Evolutionary conservation across 2,113 vertebrate species (phyloP).

Genomic region (Onychostoma macrolepis): DNA sequence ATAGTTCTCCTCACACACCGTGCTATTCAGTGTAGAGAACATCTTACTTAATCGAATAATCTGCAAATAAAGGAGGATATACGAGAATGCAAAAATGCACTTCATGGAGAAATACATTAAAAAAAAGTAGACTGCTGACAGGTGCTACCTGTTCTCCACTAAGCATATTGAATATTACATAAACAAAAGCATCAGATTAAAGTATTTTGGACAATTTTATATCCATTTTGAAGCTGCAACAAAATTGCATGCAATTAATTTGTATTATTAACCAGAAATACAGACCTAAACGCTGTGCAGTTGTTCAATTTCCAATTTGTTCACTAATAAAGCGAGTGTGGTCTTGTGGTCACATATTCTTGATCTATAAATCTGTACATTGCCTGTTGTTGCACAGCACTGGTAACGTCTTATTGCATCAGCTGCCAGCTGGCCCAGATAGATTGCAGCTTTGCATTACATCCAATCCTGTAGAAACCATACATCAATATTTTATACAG

Average conservation of each 20-base stretch:
- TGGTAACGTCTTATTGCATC: neutral
- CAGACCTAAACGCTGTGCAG: neutral
- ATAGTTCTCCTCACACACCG: neutral
- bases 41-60: neutral
- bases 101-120: neutral
- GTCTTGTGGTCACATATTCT: neutral
- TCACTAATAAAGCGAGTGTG: neutral
- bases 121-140: neutral
- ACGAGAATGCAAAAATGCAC: neutral
- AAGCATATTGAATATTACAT: neutral
- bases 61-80: neutral
- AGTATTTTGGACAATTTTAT: neutral
- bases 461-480: neutral
- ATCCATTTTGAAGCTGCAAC: neutral
- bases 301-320: neutral
- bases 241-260: neutral
- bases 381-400: neutral
- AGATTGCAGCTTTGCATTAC: neutral
- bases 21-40: neutral
- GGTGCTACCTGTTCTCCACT: neutral
- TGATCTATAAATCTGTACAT: neutral
- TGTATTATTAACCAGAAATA: neutral
- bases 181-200: neutral
- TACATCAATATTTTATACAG: neutral
- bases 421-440: neutral